Percentiles rank a stretch among this genome's conserved stretches.
Conservation (phyloP, 1,140 invertebrate genomes). For the Drosophila repleta region DNA sequence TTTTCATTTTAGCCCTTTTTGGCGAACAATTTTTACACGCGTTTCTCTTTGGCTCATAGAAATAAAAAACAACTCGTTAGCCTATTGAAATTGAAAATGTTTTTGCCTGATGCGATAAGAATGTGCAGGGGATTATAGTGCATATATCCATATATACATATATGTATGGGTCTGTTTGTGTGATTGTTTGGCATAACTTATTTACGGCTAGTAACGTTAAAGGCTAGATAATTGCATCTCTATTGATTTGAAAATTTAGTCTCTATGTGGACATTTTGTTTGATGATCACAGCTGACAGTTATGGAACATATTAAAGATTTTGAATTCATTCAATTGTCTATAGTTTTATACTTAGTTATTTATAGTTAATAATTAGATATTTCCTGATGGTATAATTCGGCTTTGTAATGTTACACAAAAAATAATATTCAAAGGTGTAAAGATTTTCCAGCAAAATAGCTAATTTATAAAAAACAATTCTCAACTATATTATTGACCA, state of each 20-base stretch:
- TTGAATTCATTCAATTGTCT: background rate
- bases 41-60: constrained; percentile 46
- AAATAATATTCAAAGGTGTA: too few relatives aligned
- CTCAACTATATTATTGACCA: too few relatives aligned
- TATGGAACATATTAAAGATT: background rate
- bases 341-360: background rate
- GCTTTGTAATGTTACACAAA: too few relatives aligned
- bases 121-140: constrained; percentile 44
- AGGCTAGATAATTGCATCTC: constrained; percentile 33
- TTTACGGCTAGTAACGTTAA: constrained; percentile 39
- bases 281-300: constrained; percentile 20
- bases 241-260: constrained; percentile 50
- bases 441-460: too few relatives aligned
- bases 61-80: constrained; percentile 64
- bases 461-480: too few relatives aligned
- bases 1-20: constrained; percentile 72
- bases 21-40: constrained; percentile 61
- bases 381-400: too few relatives aligned
- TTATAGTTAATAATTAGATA: too few relatives aligned
- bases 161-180: constrained; percentile 3
- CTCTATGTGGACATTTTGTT: constrained; percentile 23
- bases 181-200: constrained; percentile 34
- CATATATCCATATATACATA: background rate
- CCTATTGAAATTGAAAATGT: constrained; percentile 77
- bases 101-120: constrained; percentile 68